Evolutionary conservation across 2,797 vertebrate genomes (phyloP).

Genomic region (Picus viridis): DNA sequence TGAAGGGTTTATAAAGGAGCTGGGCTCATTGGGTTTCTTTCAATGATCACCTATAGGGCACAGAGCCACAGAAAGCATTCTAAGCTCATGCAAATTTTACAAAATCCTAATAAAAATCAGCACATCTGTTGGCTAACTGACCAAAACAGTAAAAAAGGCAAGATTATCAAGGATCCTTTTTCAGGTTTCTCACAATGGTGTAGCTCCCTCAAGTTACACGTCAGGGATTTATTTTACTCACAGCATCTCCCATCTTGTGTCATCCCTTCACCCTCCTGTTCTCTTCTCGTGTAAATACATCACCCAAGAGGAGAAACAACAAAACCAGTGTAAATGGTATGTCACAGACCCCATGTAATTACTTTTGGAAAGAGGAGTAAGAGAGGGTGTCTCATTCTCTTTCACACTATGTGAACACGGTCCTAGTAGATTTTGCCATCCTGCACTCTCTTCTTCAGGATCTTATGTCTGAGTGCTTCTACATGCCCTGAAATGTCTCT

Average conservation of each 20-base stretch:
- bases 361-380: background rate
- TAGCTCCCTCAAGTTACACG: fast-evolving
- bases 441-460: background rate
- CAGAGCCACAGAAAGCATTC: background rate
- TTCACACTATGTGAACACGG: fast-evolving
- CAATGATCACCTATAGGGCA: background rate
- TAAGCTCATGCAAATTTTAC: background rate
- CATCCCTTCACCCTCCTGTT: background rate
- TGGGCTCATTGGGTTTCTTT: background rate
- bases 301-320: background rate
- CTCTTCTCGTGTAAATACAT: background rate
- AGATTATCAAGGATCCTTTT: background rate
- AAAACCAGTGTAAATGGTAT: background rate
- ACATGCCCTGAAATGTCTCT: background rate
- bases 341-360: background rate
- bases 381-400: background rate
- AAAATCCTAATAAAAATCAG: background rate
- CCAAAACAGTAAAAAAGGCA: background rate
- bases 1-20: background rate
- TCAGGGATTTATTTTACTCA: background rate
- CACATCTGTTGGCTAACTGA: background rate
- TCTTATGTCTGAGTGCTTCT: background rate
- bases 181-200: background rate
- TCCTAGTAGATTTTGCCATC: background rate
- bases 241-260: background rate